These are phyloP conservation scores for Dolichopus griseipennis DNA, from an alignment of 2,888 invertebrate genomes.

Conservation along the genomic window DNA sequence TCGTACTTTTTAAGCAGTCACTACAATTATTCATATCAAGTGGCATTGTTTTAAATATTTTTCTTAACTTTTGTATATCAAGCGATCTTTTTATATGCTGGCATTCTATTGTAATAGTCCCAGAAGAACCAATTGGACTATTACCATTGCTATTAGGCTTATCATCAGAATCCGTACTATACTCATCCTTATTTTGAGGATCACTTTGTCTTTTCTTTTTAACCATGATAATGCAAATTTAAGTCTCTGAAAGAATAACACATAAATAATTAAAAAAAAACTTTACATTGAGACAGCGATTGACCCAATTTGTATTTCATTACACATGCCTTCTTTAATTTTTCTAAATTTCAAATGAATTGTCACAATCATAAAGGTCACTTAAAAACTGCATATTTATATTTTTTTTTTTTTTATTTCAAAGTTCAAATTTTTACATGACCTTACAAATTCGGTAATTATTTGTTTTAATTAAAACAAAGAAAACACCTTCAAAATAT, in stretches of 20 bases:
- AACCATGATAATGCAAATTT: constrained; percentile 47
- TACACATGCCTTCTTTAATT: not conserved
- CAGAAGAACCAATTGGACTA: constrained; percentile 20
- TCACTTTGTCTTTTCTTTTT: constrained; percentile 67
- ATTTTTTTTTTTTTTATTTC: no score
- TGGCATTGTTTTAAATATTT: constrained; percentile 48
- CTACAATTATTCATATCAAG: constrained; percentile 49
- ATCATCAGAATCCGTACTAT: constrained; percentile 63
- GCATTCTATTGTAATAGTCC: constrained; percentile 46
- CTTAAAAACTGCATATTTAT: not conserved
- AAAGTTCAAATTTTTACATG: not conserved
- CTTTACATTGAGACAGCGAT: not conserved
- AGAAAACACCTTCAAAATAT: not conserved
- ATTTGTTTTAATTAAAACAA: not conserved
- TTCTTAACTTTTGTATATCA: constrained; percentile 53
- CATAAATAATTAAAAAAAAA: not conserved
- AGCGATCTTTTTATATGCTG: constrained; percentile 62
- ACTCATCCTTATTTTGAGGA: constrained; percentile 53
- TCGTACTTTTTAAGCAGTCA: constrained; percentile 49
- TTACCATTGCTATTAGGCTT: constrained; percentile 49
- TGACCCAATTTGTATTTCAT: not conserved
- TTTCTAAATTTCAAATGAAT: not conserved
- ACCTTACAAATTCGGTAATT: not conserved
- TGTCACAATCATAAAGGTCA: not conserved
- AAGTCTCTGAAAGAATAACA: not conserved